phyloP scores from a whole-genome alignment of 2,797 vertebrate species.

The Lithobates sylvaticus region DNA sequence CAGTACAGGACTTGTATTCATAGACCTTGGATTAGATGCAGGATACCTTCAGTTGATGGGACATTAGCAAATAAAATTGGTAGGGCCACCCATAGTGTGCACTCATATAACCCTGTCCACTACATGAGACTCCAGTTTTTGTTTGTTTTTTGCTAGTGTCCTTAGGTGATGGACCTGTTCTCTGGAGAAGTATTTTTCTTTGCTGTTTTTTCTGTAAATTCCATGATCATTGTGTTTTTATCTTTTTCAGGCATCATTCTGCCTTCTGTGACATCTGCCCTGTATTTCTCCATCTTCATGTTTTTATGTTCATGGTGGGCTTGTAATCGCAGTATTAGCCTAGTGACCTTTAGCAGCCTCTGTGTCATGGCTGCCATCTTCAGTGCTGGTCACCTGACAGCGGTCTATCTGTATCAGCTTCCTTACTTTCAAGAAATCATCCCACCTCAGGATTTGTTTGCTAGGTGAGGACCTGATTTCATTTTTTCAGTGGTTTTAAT shows the following conservation, averaged over 20 bases:
- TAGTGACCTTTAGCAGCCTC: slow-evolving; percentile 79
- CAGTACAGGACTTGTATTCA: too few species aligned
- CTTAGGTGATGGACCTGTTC: too few species aligned
- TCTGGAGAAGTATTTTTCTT: too few species aligned
- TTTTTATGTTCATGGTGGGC: slow-evolving; percentile 85
- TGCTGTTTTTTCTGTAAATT: neutral
- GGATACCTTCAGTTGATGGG: too few species aligned
- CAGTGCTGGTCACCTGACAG: slow-evolving; percentile 79
- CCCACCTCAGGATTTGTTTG: slow-evolving; percentile 77
- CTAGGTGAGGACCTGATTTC: slow-evolving; percentile 72
- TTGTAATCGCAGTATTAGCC: slow-evolving; percentile 72
- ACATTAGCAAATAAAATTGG: too few species aligned
- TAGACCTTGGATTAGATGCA: too few species aligned
- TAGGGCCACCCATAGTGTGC: too few species aligned
- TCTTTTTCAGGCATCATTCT: slow-evolving; percentile 75
- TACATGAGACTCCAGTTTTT: too few species aligned
- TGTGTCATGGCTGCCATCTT: slow-evolving; percentile 84
- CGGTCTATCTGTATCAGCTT: slow-evolving; percentile 84
- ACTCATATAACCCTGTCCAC: too few species aligned
- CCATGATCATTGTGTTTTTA: neutral
- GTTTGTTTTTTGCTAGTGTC: too few species aligned
- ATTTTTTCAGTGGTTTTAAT: neutral
- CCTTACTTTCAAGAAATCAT: slow-evolving; percentile 78
- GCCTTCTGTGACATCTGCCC: slow-evolving; percentile 81
- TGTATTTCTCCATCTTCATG: slow-evolving; percentile 82